Evolutionary conservation across 2,888 invertebrate species (phyloP).

Genomic region (Cinara cedri): DNA sequence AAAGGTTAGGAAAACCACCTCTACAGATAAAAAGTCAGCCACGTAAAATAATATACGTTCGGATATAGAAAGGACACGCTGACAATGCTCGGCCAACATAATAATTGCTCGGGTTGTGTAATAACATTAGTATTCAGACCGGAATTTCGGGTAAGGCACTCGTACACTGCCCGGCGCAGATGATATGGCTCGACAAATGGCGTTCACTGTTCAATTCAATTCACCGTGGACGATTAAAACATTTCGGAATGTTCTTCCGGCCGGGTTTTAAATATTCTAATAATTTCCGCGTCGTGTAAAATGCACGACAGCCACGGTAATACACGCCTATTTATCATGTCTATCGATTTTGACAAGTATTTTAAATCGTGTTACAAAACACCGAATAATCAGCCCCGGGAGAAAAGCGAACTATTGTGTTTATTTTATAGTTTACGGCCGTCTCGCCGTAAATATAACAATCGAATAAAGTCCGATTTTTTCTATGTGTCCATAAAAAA

Average conservation of each 20-base stretch:
- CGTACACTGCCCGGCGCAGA: conserved; percentile 5
- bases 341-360: neutral
- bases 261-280: neutral
- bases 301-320: neutral
- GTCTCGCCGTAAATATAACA: too few relatives aligned
- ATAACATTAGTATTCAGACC: conserved; percentile 50
- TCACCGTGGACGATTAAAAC: conserved; percentile 20
- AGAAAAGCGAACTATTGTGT: too few relatives aligned
- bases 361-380: neutral
- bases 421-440: too few relatives aligned
- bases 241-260: neutral
- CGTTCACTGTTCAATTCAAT: conserved; percentile 34
- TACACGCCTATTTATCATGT: neutral
- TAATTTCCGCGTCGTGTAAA: neutral
- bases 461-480: too few relatives aligned
- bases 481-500: too few relatives aligned
- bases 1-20: conserved; percentile 11
- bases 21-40: conserved; percentile 37
- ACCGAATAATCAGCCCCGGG: neutral
- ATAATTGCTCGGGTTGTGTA: conserved; percentile 36
- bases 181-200: conserved; percentile 38
- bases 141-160: conserved; percentile 30
- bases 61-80: conserved; percentile 7
- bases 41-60: conserved; percentile 21
- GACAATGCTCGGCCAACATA: conserved; percentile 17